Evolutionary conservation across 1,140 invertebrate species (phyloP), one percentile per base, ranked within the genome.

Genomic region (Drosophila ambigua): DNA sequence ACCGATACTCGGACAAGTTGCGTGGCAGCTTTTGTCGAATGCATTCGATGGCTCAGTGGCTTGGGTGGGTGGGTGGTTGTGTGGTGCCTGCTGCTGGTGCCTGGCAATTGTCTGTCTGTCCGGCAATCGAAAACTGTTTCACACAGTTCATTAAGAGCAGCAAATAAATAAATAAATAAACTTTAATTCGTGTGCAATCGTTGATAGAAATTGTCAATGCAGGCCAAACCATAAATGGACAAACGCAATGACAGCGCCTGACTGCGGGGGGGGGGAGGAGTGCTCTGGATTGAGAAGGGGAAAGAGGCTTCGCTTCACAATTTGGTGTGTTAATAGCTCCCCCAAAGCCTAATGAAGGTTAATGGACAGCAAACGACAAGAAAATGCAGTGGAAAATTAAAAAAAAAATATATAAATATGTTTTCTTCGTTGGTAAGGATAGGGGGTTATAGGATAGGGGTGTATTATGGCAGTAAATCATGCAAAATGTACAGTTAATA

Each of bases 401-500:
- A 61, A 61, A 0, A 16, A 16, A 16, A 16, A 16, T 16, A 16
- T 16, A 72, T 51, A 44, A 28, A 53, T 20, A 59, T 7, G 13
- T 15, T 35, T 41, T 20, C 41, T 9, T 31, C 6, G 31, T 7
- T 48, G 8, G 16, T 45, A 11, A n/a, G n/a, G 39, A 13, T 15
- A 0, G 24, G 13, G n/a, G 11, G 9, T 2, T 28, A 23, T 1
- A 23, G 2, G 7, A 39, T 39, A 39, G 35, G 35, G 35, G 35
- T 39, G 35, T 13, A 39, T 39, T 39, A 39, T 39, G 44, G 23
- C 23, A 58, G 35, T 44, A 68, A 68, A 50, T 58, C 58, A 73
- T 78, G 68, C 78, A 87, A 81, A 81, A 75, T 72, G 79, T 67
- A 75, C 53, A 87, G 88, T 90, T 90, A 90, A 90, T 90, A 90